A percentile compares a stretch with the other conserved stretches of the same genome.
Evolutionary conservation across 30 jellyfish, hydroid and myxozoan genomes (phyloP).

Genomic region (Hydractinia symbiolongicarpus): DNA sequence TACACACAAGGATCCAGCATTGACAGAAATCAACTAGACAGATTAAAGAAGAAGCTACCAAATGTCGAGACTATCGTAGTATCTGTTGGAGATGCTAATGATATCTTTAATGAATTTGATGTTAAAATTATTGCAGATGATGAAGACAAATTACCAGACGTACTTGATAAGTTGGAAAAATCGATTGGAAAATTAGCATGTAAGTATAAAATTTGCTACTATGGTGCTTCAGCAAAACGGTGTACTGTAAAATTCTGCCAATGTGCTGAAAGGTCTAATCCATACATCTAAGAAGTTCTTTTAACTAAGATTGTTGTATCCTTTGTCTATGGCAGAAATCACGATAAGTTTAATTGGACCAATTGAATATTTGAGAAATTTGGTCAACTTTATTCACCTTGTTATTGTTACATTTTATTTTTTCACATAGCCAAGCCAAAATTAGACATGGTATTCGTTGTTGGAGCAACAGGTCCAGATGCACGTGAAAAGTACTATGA

Average conservation of each 20-base stretch:
- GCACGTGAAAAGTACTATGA: conserved; percentile 16
- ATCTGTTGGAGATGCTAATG: conserved; percentile 8
- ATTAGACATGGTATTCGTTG: conserved; percentile 58
- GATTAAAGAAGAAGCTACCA: conserved; percentile 2
- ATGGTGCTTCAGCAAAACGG: too few relatives aligned
- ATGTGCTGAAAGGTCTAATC: too few relatives aligned
- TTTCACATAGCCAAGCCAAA: conserved; percentile 40
- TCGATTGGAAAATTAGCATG: conserved; percentile 9
- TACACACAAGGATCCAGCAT: conserved; percentile 3
- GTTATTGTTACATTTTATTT: too few relatives aligned
- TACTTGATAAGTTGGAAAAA: conserved; percentile 1
- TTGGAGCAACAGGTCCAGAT: conserved; percentile 59
- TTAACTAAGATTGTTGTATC: too few relatives aligned
- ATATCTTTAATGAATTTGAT: not conserved
- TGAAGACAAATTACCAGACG: not conserved
- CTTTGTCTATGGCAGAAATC: too few relatives aligned
- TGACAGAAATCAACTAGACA: not conserved
- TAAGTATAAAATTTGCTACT: not conserved
- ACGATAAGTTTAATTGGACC: too few relatives aligned
- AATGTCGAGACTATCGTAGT: conserved; percentile 11
- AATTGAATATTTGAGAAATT: too few relatives aligned
- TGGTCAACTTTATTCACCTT: too few relatives aligned
- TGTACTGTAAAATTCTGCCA: too few relatives aligned
- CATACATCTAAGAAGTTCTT: too few relatives aligned
- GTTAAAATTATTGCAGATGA: not conserved